Conservation (phyloP, 2,113 vertebrate genomes). For the Donacobius atricapilla region DNA sequence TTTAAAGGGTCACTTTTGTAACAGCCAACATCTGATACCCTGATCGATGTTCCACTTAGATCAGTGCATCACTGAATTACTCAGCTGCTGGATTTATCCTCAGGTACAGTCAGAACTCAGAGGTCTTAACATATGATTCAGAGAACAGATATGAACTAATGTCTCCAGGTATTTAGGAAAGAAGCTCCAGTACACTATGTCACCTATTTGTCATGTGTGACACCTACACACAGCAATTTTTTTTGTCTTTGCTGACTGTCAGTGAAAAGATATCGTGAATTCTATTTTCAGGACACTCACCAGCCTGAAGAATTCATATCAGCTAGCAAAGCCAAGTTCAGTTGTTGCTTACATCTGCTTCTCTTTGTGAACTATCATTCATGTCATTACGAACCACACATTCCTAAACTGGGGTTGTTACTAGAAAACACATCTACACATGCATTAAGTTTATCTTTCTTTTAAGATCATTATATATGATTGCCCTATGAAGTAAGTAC, state of each 20-base stretch:
- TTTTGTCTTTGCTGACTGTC: neutral
- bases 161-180: neutral
- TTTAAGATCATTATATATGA: neutral
- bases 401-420: neutral
- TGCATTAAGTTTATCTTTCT: neutral
- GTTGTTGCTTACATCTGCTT: neutral
- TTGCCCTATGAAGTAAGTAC: neutral
- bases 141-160: neutral
- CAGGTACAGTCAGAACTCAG: neutral
- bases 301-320: neutral
- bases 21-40: neutral
- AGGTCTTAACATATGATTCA: neutral
- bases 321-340: neutral
- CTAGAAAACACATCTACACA: neutral
- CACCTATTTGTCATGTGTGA: neutral
- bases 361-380: neutral
- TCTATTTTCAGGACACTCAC: neutral
- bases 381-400: neutral
- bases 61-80: neutral
- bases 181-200: neutral
- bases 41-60: neutral
- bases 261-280: neutral
- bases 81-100: neutral
- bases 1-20: neutral
- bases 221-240: neutral